Conservation (phyloP, 2,888 invertebrate genomes). For the Thysanoteuthis rhombus region DNA sequence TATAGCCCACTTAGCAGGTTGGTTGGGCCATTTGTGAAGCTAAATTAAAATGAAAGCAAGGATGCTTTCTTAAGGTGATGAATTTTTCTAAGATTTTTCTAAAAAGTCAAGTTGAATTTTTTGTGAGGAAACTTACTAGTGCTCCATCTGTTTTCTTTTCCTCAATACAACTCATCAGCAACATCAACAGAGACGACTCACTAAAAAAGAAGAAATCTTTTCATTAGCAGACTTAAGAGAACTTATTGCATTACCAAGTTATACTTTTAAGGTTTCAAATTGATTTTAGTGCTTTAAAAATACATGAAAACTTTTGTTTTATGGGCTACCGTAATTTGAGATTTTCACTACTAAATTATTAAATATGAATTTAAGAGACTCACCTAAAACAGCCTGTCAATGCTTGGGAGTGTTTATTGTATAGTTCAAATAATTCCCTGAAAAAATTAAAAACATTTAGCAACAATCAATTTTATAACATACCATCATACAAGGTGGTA, state of each 20-base stretch:
- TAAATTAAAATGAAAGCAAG: no score
- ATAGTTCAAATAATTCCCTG: not conserved
- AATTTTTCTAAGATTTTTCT: no score
- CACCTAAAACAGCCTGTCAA: not conserved
- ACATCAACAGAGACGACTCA: not conserved
- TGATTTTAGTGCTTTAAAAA: not conserved
- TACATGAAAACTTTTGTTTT: not conserved
- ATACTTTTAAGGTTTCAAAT: not conserved
- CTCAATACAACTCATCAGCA: not conserved
- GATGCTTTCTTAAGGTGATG: no score
- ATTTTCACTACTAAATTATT: not conserved
- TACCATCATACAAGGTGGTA: no score
- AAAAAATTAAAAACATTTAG: not conserved
- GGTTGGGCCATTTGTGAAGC: no score
- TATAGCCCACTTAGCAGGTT: no score
- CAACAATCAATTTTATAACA: no score
- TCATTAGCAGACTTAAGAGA: not conserved
- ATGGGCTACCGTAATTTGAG: not conserved
- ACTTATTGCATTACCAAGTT: not conserved
- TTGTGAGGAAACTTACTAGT: not conserved
- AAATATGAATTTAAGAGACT: not conserved
- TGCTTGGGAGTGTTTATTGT: not conserved
- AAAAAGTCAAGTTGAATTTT: not conserved
- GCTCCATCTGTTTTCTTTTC: not conserved
- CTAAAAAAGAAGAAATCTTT: not conserved